Conservation (phyloP, 1,140 invertebrate species). For the Hormaphis cornu region DNA sequence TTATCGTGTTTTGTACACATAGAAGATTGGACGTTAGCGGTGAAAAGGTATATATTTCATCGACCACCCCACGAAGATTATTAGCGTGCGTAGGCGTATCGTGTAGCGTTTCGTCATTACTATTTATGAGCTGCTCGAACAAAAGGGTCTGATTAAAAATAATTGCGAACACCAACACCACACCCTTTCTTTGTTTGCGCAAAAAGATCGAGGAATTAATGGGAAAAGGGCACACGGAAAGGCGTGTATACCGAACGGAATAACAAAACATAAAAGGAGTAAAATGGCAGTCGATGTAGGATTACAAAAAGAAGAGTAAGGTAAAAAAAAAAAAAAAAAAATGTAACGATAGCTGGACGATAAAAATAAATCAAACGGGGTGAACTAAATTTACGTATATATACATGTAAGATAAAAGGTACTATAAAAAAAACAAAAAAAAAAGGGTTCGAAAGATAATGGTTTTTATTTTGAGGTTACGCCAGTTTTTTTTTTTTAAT, state of each 20-base stretch:
- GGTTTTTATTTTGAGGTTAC: conserved; percentile 31
- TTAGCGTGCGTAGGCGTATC: conserved; percentile 26
- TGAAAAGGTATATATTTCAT: conserved; percentile 12
- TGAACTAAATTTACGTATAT: conserved; percentile 28
- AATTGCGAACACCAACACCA: conserved; percentile 22
- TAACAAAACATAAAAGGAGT: conserved; percentile 16
- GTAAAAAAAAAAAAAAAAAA: conserved; percentile 25
- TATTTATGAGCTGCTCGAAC: conserved; percentile 28
- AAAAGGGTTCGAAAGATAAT: conserved; percentile 31
- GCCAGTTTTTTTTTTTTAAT: conserved; percentile 30
- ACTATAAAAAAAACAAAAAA: neutral
- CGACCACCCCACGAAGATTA: conserved; percentile 2
- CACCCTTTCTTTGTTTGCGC: conserved; percentile 27
- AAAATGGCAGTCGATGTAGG: conserved; percentile 24
- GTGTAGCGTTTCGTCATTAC: conserved; percentile 26
- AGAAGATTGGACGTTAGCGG: conserved; percentile 1
- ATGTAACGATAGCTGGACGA: conserved; percentile 25
- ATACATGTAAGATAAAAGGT: conserved; percentile 31
- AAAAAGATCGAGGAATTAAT: conserved; percentile 31
- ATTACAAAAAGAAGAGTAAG: conserved; percentile 27
- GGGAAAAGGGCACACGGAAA: conserved; percentile 24
- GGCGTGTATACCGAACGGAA: conserved; percentile 1
- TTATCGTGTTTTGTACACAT: neutral
- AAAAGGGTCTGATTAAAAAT: conserved; percentile 33
- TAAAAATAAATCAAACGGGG: conserved; percentile 32